Base-by-base conservation (phyloP, 2,113 vertebrate genomes). In the Fregata magnificens region DNA sequence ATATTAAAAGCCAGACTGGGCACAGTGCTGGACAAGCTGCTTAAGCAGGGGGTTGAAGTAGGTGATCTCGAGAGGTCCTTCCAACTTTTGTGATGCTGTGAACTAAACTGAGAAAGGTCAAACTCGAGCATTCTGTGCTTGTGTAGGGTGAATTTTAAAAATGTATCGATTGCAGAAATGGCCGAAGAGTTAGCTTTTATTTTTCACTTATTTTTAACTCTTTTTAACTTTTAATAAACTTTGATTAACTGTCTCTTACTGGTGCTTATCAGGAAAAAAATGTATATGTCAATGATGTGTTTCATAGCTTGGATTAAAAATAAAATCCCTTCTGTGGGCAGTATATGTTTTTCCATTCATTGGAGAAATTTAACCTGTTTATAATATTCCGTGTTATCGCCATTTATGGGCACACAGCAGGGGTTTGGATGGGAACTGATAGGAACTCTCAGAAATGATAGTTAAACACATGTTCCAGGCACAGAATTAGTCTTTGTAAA, bases 341-440 rank as follows among this genome's bases (percentile, higher is more conserved):
- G 24, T 9, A 2, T n/a, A 18, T 22, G 38, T 76, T 71, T n/a
- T 58, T 36, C 11, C 3, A 0, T 55, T 86, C 2, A 0, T 7
- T 73, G 50, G 38, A 32, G 29, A 36, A 62, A 53, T 34, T 36
- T 21, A 47, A 25, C 8, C 14, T 53, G 19, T 65, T 76, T 29
- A 5, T 32, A 63, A 3, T 47, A 56, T 29, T 20, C 38, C 1
- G 1, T 28, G 16, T 52, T 86, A 16, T 34, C 32, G 6, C 20
- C 11, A 2, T n/a, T 9, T 42, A 4, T 24, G 59, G 38, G 22
- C 31, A 22, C 38, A 5, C 31, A 36, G 40, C 19, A 45, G n/a
- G 15, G 22, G 1, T 6, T 83, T 78, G 13, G 47, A 7, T 55
- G 26, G 22, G 16, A 78, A 22, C 61, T 26, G 31, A 3, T 26